These are phyloP conservation scores for Pleuronectes platessa DNA, from an alignment of 2,113 vertebrate genomes.

Conservation along the genomic window DNA sequence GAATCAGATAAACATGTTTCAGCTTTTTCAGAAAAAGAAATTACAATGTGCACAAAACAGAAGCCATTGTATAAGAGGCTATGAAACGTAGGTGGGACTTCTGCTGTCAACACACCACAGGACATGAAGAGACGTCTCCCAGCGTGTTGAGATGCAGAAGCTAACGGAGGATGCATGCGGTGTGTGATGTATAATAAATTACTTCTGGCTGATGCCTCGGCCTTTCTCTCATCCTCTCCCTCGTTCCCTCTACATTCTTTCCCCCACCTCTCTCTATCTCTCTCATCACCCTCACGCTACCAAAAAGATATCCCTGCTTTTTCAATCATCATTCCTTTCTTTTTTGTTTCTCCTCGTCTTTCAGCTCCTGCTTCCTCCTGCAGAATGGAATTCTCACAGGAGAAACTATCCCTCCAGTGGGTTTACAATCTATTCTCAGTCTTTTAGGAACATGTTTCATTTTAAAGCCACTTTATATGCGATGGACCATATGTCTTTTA, in stretches of 20 bases:
- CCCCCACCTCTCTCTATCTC: not conserved
- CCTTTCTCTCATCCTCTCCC: conserved; percentile 38
- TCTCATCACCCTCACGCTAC: conserved; percentile 7
- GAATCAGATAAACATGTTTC: no score
- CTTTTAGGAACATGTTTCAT: not conserved
- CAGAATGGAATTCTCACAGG: not conserved
- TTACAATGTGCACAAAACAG: not conserved
- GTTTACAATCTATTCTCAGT: conserved; percentile 5
- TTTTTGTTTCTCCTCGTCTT: not conserved
- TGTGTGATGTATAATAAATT: conserved; percentile 76
- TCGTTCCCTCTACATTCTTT: conserved; percentile 17
- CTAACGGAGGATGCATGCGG: not conserved
- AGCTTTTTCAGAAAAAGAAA: no score
- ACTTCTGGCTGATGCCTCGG: conserved; percentile 59
- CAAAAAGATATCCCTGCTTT: conserved; percentile 35
- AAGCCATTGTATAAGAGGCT: not conserved
- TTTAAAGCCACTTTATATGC: conserved; percentile 18
- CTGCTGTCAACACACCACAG: not conserved
- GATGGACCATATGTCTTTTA: conserved; percentile 19
- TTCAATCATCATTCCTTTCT: conserved; percentile 51
- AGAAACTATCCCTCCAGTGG: not conserved
- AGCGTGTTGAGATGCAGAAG: not conserved
- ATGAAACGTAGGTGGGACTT: not conserved
- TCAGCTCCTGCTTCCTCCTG: not conserved
- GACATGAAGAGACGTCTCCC: not conserved